Evolutionary conservation across 1,140 invertebrate genomes (phyloP).

Genomic region (Micrasema minimum): DNA sequence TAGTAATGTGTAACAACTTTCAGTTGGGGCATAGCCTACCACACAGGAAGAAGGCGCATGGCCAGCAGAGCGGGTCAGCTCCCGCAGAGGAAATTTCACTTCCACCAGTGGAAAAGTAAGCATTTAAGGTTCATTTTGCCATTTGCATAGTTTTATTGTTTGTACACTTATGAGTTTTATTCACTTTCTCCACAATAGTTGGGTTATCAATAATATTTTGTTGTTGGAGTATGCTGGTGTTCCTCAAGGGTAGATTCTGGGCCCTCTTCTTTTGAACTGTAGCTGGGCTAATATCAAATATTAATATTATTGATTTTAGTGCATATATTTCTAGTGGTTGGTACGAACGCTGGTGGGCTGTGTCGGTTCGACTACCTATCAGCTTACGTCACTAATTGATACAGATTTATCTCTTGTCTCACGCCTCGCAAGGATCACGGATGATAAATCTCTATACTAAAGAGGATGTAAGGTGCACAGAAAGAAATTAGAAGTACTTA

Average conservation of each 20-base stretch:
- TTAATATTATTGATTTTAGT: neutral
- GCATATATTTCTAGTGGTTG: neutral
- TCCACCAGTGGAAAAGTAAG: conserved; percentile 30
- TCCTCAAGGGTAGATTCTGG: no score
- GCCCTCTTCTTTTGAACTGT: no score
- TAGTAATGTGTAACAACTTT: neutral
- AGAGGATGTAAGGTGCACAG: no score
- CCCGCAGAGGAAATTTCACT: neutral
- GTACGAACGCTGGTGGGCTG: no score
- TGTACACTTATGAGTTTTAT: neutral
- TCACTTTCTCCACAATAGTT: neutral
- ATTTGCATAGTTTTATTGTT: neutral
- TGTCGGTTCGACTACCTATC: no score
- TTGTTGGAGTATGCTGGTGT: no score
- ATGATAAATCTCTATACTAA: no score
- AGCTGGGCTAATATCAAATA: no score
- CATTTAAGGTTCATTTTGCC: neutral
- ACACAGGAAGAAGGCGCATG: conserved; percentile 39
- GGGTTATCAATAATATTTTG: neutral
- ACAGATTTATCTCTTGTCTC: no score
- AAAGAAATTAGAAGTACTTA: no score
- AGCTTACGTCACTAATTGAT: no score
- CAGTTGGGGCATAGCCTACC: conserved; percentile 42
- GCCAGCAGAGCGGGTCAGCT: conserved; percentile 25
- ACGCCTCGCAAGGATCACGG: no score